phyloP scores from a whole-genome alignment of 2,888 invertebrate genomes.

The Dermolepida albohirtum region DNA sequence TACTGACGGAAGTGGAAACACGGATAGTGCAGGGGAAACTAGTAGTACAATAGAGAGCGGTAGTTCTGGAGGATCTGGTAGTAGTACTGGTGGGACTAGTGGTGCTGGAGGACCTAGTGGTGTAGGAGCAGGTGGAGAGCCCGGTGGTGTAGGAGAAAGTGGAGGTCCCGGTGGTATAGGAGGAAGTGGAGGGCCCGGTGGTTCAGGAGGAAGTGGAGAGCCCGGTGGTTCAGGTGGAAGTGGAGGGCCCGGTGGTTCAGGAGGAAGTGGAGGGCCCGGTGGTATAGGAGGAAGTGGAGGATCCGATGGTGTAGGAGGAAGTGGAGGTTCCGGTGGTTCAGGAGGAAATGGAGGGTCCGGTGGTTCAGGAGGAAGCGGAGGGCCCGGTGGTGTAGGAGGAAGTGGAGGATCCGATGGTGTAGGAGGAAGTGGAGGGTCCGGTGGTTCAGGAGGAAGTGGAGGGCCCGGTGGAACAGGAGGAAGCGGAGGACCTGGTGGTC shows the following conservation, averaged over 20 bases:
- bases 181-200: background rate
- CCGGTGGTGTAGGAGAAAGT: slow-evolving; percentile 69
- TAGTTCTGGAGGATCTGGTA: slow-evolving; percentile 23
- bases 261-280: slow-evolving; percentile 12
- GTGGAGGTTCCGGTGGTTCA: slow-evolving; percentile 23
- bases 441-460: slow-evolving; percentile 69
- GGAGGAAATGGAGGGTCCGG: background rate
- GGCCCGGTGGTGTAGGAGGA: slow-evolving; percentile 52
- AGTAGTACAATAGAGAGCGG: slow-evolving; percentile 60
- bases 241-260: slow-evolving; percentile 38
- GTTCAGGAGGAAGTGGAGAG: background rate
- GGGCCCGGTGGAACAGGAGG: slow-evolving; percentile 16
- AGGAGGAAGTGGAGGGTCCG: slow-evolving; percentile 41
- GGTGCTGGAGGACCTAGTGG: slow-evolving; percentile 19
- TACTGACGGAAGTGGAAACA: slow-evolving; percentile 68
- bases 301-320: background rate
- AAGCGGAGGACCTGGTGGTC: slow-evolving; percentile 1
- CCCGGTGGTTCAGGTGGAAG: slow-evolving; percentile 15
- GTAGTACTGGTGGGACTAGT: slow-evolving; percentile 35
- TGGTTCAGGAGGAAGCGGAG: background rate
- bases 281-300: slow-evolving; percentile 26
- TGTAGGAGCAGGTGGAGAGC: slow-evolving; percentile 34
- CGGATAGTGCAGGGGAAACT: background rate
- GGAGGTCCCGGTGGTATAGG: slow-evolving; percentile 34
- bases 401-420: slow-evolving; percentile 24